Evolutionary conservation across 2,888 invertebrate genomes (phyloP).

Genomic region (Drosophila subquinaria): DNA sequence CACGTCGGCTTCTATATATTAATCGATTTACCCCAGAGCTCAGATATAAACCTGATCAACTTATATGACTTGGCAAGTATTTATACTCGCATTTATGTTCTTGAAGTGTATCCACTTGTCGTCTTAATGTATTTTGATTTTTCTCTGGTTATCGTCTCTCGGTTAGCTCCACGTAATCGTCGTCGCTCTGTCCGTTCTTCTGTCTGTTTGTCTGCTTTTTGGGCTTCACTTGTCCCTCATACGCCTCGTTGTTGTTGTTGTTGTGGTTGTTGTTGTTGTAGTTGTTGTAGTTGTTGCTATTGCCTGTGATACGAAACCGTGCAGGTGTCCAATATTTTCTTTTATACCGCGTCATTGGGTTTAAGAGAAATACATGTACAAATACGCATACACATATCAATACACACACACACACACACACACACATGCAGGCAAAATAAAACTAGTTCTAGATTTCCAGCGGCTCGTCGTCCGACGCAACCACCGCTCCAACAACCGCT

Average conservation of each 20-base stretch:
- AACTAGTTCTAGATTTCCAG: constrained; percentile 81
- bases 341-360: constrained; percentile 81
- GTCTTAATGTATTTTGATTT: not conserved
- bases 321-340: constrained; percentile 84
- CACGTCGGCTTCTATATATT: no score
- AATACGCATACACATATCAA: constrained; percentile 5
- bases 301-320: constrained; percentile 76
- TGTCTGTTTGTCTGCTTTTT: constrained; percentile 33
- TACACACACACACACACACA: not conserved
- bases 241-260: constrained; percentile 53
- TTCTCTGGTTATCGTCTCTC: constrained; percentile 46
- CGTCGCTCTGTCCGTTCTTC: constrained; percentile 41
- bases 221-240: constrained; percentile 75
- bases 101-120: constrained; percentile 39
- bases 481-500: not conserved
- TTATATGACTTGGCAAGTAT: not conserved
- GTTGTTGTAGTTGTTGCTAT: constrained; percentile 54
- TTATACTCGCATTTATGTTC: no score
- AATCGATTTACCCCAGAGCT: not conserved
- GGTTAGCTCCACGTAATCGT: constrained; percentile 48
- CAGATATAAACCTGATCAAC: not conserved
- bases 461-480: constrained; percentile 35
- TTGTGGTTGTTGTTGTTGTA: constrained; percentile 50
- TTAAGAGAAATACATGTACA: constrained; percentile 46
- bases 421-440: constrained; percentile 36